These are phyloP conservation scores for Gopherus evgoodei DNA, from an alignment of 2,113 vertebrate species.

Conservation along the genomic window DNA sequence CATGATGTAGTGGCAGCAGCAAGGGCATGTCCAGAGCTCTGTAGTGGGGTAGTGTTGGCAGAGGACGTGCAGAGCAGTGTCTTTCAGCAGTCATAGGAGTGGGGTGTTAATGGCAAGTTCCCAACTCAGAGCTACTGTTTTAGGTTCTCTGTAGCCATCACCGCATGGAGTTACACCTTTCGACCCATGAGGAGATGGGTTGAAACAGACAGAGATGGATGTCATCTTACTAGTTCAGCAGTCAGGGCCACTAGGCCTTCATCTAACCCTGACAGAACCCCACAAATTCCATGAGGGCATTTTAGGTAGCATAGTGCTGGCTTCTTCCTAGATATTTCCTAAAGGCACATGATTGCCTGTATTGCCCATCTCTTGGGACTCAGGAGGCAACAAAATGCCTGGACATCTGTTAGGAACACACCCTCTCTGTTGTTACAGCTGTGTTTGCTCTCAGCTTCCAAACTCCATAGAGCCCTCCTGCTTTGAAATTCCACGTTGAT, in stretches of 20 bases:
- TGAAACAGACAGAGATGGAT: neutral
- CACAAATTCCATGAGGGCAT: neutral
- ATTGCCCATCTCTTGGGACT: neutral
- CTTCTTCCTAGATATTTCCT: neutral
- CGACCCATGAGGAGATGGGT: neutral
- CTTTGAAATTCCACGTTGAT: neutral
- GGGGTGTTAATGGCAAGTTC: neutral
- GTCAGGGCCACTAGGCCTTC: slow-evolving; percentile 33
- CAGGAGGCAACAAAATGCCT: neutral
- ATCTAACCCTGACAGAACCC: slow-evolving; percentile 49
- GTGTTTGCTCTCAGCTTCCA: neutral
- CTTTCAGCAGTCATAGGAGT: too few relatives aligned
- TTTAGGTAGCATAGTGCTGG: neutral
- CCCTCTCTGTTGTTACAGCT: neutral
- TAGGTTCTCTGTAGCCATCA: slow-evolving; percentile 40
- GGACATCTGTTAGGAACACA: neutral
- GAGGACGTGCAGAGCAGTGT: too few relatives aligned
- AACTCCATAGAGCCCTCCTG: neutral
- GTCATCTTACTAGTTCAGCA: slow-evolving; percentile 49
- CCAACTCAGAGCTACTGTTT: neutral
- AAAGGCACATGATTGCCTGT: neutral
- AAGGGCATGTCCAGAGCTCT: too few relatives aligned
- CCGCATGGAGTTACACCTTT: slow-evolving; percentile 2
- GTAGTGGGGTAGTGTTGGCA: too few relatives aligned
- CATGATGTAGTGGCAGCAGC: neutral